phyloP scores from a whole-genome alignment of 2,888 invertebrate genomes.

The Onthophagus sagittarius region DNA sequence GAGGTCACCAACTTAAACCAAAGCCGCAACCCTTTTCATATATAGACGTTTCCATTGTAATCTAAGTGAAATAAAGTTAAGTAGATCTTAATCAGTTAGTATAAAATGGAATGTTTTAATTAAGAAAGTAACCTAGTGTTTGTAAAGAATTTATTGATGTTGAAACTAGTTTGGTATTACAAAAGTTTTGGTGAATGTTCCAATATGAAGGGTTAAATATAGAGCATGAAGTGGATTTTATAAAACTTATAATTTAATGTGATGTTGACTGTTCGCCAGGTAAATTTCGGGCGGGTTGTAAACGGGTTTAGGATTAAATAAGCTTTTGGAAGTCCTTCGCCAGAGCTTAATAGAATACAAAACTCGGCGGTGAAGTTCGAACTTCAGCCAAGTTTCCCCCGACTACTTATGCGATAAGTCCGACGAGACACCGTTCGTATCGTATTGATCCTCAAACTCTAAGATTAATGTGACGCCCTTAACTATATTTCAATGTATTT shows the following conservation, averaged over 20 bases:
- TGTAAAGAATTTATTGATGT: no score
- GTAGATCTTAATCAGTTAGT: no score
- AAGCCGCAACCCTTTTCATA: background rate
- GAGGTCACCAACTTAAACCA: background rate
- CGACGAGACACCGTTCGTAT: background rate
- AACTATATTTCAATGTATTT: background rate
- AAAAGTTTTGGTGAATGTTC: background rate
- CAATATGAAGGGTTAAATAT: background rate
- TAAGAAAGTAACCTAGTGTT: no score
- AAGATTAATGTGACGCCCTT: background rate
- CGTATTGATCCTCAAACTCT: background rate
- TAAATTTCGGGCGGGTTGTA: background rate
- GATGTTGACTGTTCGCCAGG: background rate
- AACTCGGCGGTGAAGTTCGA: background rate
- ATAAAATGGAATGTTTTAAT: no score
- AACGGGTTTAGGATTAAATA: background rate
- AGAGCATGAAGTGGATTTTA: background rate
- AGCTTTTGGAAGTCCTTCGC: background rate
- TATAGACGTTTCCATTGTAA: background rate
- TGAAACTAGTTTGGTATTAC: no score
- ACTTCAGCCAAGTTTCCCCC: background rate
- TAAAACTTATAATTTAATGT: background rate
- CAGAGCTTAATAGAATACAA: background rate
- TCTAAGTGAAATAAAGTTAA: background rate
- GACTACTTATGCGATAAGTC: background rate